A percentile compares a stretch with the other conserved stretches of the same genome.
Conservation (phyloP, 2,888 invertebrate species). For the Ceriagrion tenellum region DNA sequence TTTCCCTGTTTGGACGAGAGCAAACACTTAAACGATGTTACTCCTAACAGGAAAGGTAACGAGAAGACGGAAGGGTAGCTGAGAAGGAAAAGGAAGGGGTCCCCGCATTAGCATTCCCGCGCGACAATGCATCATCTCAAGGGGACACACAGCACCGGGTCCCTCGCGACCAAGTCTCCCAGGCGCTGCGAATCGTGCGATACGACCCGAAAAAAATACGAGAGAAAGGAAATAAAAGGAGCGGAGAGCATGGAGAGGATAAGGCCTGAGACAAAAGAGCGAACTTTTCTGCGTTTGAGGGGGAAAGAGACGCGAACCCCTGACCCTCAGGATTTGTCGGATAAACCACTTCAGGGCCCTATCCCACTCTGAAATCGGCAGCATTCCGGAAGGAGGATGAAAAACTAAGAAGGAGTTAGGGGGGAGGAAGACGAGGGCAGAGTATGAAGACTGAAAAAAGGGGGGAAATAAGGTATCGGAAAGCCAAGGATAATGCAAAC, state of each 20-base stretch:
- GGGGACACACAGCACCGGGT: not conserved
- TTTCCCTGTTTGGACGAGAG: not conserved
- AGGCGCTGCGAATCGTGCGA: not conserved
- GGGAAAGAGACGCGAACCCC: not conserved
- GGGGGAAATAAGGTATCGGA: slow-evolving; percentile 5
- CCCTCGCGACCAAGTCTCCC: not conserved
- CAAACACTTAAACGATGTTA: not conserved
- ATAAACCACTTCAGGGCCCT: not conserved
- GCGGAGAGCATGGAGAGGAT: not conserved
- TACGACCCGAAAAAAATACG: not conserved
- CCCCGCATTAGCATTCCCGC: not conserved
- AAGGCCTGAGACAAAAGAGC: not conserved
- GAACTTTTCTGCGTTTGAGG: not conserved
- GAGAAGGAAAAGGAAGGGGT: not conserved
- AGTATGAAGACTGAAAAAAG: not conserved
- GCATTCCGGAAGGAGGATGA: not conserved
- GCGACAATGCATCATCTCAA: slow-evolving; percentile 14
- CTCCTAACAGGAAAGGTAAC: not conserved
- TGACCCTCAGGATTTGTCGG: not conserved
- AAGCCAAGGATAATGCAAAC: slow-evolving; percentile 57
- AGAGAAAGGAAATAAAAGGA: not conserved
- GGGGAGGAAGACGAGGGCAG: not conserved
- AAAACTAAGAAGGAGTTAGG: not conserved
- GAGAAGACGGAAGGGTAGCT: not conserved
- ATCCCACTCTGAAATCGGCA: not conserved